A percentile compares a stretch with the other conserved stretches of the same genome.
Conservation (phyloP, 1,140 invertebrate genomes). For the Plectrocnemia conspersa region DNA sequence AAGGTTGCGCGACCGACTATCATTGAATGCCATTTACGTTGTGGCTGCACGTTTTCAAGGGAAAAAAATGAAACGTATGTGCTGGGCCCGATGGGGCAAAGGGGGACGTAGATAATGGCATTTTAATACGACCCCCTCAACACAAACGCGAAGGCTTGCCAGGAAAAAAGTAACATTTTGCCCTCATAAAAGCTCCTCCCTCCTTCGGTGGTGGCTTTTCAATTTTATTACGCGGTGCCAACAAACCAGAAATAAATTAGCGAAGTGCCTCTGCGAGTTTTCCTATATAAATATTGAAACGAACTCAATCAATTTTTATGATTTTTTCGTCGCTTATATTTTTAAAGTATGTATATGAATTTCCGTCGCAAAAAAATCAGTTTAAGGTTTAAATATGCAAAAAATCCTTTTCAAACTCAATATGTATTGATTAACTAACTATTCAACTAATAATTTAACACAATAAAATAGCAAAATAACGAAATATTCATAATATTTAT, state of each 20-base stretch:
- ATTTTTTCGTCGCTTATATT: no score
- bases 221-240: background rate
- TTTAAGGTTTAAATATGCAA: no score
- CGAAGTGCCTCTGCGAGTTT: background rate
- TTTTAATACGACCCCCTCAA: conserved; percentile 5
- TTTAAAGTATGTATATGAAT: no score
- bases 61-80: conserved; percentile 14
- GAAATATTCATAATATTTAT: no score
- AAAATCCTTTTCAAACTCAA: no score
- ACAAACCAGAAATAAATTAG: background rate
- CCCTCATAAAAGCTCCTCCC: conserved; percentile 6
- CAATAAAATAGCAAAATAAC: no score
- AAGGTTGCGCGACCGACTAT: conserved; percentile 2
- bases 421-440: no score
- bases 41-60: conserved; percentile 10
- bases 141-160: conserved; percentile 2
- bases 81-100: background rate
- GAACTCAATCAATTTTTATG: no score
- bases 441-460: no score
- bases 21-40: conserved; percentile 20
- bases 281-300: no score
- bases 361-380: no score
- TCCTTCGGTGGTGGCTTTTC: background rate
- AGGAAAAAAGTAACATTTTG: conserved; percentile 15
- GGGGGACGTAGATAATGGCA: conserved; percentile 3